These are phyloP conservation scores for Typhlichthys subterraneus DNA, from an alignment of 2,797 vertebrate species.

Conservation along the genomic window DNA sequence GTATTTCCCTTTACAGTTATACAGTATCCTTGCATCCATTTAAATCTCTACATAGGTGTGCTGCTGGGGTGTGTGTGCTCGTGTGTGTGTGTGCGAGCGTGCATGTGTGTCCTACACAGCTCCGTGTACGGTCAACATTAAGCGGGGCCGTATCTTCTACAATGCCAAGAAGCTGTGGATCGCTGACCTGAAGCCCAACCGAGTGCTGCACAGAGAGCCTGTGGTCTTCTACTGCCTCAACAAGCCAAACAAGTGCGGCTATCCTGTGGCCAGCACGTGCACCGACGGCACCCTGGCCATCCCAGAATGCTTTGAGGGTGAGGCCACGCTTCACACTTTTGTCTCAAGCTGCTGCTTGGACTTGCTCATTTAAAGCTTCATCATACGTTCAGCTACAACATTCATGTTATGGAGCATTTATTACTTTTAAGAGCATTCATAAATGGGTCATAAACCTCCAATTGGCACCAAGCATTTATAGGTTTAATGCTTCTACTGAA, in stretches of 20 bases:
- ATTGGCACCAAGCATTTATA: too few relatives aligned
- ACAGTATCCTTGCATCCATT: too few relatives aligned
- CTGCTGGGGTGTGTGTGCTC: too few relatives aligned
- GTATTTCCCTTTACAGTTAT: too few relatives aligned
- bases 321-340: constrained; percentile 15
- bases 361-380: neutral
- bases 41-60: too few relatives aligned
- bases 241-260: constrained; percentile 81
- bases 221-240: constrained; percentile 88
- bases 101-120: constrained; percentile 62
- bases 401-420: too few relatives aligned
- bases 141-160: constrained; percentile 85
- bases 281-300: constrained; percentile 78
- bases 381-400: neutral
- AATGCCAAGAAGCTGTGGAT: constrained; percentile 80
- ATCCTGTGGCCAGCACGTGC: constrained; percentile 77
- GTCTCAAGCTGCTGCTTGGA: neutral
- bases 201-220: constrained; percentile 79
- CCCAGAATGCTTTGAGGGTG: constrained; percentile 87
- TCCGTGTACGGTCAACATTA: constrained; percentile 81
- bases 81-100: too few relatives aligned
- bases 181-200: constrained; percentile 78
- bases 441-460: too few relatives aligned
- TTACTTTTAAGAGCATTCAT: too few relatives aligned
- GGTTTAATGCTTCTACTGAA: too few relatives aligned